Base-by-base conservation (phyloP, 2,797 vertebrate genomes). In the Crenichthys baileyi region DNA sequence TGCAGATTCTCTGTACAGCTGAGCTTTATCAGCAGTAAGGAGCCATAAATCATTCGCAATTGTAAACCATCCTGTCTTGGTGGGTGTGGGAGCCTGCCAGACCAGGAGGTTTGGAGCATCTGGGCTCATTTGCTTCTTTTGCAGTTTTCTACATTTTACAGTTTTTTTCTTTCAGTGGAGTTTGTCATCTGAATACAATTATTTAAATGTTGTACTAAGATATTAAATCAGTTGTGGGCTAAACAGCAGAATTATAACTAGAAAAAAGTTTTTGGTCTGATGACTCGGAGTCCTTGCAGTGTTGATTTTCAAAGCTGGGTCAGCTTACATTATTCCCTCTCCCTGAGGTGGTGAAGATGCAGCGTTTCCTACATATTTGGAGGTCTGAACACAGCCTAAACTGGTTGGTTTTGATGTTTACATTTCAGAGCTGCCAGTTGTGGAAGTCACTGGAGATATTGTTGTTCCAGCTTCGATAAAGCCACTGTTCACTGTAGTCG, bases 401-500 rank as follows among this genome's bases (percentile, higher is more conserved):
- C 58, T 5, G 39, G 20, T 12, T 0, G 11, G 11, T 1, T 3
- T n/a, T n/a, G 16, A 26, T 70, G 41, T 70, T 70, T n/a, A 16
- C 0, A 50, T 5, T 48, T 22, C 73, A 7, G 16, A 46, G n/a
- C 20, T 26, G 39, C 18, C 72, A 15, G n/a, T 46, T 67, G 31
- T 44, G 15, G 4, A 16, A 29, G 65, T 58, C 11, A 5, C 24
- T 22, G 56, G n/a, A 75, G 56, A 61, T 9, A 8, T 60, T 75
- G 9, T 53, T 72, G 56, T 60, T 78, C 75, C 73, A 29, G 31
- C 8, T 15, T 74, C 24, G 50, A 79, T 73, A 29, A 75, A 63
- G 72, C 5, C 70, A 76, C 48, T 81, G 79, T 51, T 83, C 73
- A n/a, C 75, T n/a, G 72, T 13, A 13, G 70, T 70, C 67, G 7